Conservation (phyloP, 2,113 vertebrate species). For the Ochotona curzoniae region DNA sequence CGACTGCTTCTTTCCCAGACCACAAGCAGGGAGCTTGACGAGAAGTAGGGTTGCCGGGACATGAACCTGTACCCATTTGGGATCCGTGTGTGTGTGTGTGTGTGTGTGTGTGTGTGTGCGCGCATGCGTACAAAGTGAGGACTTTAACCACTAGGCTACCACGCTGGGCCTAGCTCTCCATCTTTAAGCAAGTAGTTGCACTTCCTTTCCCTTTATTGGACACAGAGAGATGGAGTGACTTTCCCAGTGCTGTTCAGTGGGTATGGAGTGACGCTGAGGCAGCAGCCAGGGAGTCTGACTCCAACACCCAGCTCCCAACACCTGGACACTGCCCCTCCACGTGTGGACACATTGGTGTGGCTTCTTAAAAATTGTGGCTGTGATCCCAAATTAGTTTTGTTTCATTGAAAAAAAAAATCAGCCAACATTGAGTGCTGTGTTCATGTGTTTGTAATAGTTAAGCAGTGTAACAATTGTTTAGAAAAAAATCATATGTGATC, state of each 20-base stretch:
- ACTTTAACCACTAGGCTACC: too few relatives aligned
- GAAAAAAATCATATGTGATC: background rate
- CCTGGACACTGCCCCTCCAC: accelerated
- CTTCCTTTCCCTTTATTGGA: too few relatives aligned
- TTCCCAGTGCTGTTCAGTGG: background rate
- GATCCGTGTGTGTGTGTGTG: too few relatives aligned
- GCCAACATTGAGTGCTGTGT: background rate
- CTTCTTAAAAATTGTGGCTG: background rate
- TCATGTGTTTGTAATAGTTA: background rate
- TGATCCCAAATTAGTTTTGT: background rate
- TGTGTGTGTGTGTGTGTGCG: too few relatives aligned
- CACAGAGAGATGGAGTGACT: background rate
- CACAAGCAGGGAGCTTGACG: too few relatives aligned
- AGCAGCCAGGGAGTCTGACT: background rate
- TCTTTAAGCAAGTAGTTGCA: background rate
- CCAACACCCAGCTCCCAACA: background rate
- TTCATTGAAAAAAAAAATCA: background rate
- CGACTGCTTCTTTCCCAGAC: too few relatives aligned
- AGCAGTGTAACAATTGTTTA: background rate
- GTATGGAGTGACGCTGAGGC: background rate
- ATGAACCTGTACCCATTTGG: too few relatives aligned
- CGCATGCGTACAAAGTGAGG: too few relatives aligned
- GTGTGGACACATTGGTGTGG: background rate
- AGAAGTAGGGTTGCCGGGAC: too few relatives aligned
- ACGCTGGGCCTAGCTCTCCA: background rate